Evolutionary conservation across 2,888 invertebrate species (phyloP), one percentile per base, ranked within the genome.

Genomic region (Oxystoma pomonae): DNA sequence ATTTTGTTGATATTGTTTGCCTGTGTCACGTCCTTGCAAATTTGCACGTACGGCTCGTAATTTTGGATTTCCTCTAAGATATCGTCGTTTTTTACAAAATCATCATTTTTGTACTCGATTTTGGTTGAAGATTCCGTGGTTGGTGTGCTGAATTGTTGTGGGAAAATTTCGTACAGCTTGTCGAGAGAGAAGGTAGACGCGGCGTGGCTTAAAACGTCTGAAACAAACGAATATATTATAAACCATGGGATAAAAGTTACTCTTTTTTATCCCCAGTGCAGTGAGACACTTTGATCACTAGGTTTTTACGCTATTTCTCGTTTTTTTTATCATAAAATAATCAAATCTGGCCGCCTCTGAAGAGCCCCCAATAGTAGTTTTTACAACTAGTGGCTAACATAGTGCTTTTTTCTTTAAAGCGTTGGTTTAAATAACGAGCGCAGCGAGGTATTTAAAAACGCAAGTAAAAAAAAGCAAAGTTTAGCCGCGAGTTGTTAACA

Each of bases 1-100:
- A 87, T 82, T 53, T 85, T 82, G 66, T 83, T 82, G 59, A 87
- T 80, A 65, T 86, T 85, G 71, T 86, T 84, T 19, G 86, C 86
- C 62, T 86, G 85, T 72, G 85, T 84, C 50, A 84, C 84, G 65
- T 85, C 84, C 61, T 84, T 85, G 55, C 83, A 83, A 49, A 81
- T 78, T 50, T 76, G 75, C n/a, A 83, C 75, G 68, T 82, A 83
- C 2, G 77, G 79, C 51, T 80, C 80, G 66, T 81, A 81, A 65
- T 79, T 76, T 62, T 79, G 78, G n/a, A 80, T 79, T 65, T 80
- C 79, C 61, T 76, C 77, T 67, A 78, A 63, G 17, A 79, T 72
- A 65, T 78, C 77, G 18, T 68, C 70, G 51, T 22, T 16, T 67
- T 67, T n/a, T 63, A 57, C 51, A 51, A 59, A 3, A 55, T 16